phyloP scores from a whole-genome alignment of 2,888 invertebrate species.

The Pterostichus niger region DNA sequence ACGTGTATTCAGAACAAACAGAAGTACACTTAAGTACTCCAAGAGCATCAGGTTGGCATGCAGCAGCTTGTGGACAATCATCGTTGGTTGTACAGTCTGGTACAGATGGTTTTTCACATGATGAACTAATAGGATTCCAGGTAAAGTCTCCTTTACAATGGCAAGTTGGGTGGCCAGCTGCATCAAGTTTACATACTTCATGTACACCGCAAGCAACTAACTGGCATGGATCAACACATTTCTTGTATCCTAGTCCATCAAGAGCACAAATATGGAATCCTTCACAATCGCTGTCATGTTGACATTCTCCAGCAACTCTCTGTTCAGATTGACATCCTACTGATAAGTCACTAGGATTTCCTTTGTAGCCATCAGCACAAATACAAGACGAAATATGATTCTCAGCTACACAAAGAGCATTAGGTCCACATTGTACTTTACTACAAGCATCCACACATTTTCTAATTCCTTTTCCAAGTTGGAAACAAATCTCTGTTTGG shows the following conservation, averaged over 20 bases:
- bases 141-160: slow-evolving; percentile 88
- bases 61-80: slow-evolving; percentile 85
- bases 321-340: slow-evolving; percentile 88
- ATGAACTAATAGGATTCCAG: slow-evolving; percentile 90
- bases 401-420: slow-evolving; percentile 91
- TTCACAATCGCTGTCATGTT: slow-evolving; percentile 85
- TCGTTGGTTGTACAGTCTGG: slow-evolving; percentile 87
- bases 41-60: slow-evolving; percentile 90
- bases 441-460: slow-evolving; percentile 93
- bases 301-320: slow-evolving; percentile 82
- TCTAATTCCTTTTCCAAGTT: slow-evolving; percentile 86
- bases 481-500: slow-evolving; percentile 92
- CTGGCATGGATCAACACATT: slow-evolving; percentile 89
- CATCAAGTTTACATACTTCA: slow-evolving; percentile 87
- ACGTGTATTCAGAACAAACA: slow-evolving; percentile 89
- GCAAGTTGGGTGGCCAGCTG: slow-evolving; percentile 86
- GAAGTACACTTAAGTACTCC: slow-evolving; percentile 91
- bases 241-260: slow-evolving; percentile 81
- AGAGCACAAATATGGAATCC: slow-evolving; percentile 85
- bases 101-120: slow-evolving; percentile 92
- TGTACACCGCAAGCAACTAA: slow-evolving; percentile 90
- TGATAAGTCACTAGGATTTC: slow-evolving; percentile 89
- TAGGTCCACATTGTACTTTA: slow-evolving; percentile 93
- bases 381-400: slow-evolving; percentile 92
- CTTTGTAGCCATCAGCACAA: slow-evolving; percentile 89